Conservation (phyloP, 2,113 vertebrate genomes). For the Elephas maximus region DNA sequence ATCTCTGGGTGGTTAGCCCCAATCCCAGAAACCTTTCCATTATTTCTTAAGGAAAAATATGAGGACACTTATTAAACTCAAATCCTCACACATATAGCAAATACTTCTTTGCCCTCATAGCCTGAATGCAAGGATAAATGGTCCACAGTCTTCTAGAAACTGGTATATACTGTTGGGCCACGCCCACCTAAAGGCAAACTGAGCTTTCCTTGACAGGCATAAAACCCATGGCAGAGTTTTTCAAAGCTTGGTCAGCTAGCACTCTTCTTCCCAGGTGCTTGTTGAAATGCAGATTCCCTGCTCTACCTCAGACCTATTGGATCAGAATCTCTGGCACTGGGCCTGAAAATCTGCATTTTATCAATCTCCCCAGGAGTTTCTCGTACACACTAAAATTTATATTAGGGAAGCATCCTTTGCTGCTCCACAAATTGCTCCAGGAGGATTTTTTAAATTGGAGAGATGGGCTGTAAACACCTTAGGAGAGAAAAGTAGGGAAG, state of each 20-base stretch:
- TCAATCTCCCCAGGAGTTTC: not conserved
- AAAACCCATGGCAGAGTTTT: not conserved
- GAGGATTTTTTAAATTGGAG: not conserved
- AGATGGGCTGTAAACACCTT: not conserved
- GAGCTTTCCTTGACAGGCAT: too few species aligned
- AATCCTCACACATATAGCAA: not conserved
- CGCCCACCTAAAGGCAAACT: accelerated
- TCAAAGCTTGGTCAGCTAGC: not conserved
- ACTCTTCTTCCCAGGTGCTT: not conserved
- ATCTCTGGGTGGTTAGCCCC: slow-evolving; percentile 45
- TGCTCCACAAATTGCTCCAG: not conserved
- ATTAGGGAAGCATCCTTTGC: not conserved
- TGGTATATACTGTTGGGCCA: not conserved
- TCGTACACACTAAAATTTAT: not conserved
- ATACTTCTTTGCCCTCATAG: not conserved
- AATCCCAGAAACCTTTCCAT: not conserved
- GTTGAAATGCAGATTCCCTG: not conserved
- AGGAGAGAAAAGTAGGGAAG: not conserved
- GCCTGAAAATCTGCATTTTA: not conserved
- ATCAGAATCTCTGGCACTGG: accelerated
- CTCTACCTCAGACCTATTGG: accelerated
- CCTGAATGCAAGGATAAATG: not conserved
- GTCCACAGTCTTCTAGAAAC: not conserved
- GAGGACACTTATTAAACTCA: not conserved
- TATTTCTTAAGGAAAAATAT: not conserved